Percentiles rank a stretch among this genome's conserved stretches.
phyloP scores from a whole-genome alignment of 2,797 vertebrate species.

The Girardinus metallicus region DNA sequence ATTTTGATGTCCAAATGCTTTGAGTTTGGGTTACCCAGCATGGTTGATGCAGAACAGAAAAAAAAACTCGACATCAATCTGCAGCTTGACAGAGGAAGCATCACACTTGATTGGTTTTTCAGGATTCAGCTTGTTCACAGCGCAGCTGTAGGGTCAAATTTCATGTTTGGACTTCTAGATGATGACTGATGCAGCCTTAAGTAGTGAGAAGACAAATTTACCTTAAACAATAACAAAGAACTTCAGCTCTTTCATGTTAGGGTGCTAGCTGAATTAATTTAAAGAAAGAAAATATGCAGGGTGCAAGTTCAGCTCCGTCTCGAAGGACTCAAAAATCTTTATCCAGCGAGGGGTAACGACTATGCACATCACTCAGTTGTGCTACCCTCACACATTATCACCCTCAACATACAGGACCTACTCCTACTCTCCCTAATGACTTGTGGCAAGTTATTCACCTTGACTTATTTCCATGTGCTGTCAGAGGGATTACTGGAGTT shows the following conservation, averaged over 20 bases:
- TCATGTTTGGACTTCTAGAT: conserved; percentile 45
- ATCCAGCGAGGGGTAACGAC: conserved; percentile 32
- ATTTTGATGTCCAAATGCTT: conserved; percentile 71
- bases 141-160: conserved; percentile 57
- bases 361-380: conserved; percentile 55
- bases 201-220: conserved; percentile 9
- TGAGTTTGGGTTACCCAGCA: conserved; percentile 70
- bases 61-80: conserved; percentile 60
- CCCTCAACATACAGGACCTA: conserved; percentile 51
- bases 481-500: conserved; percentile 49
- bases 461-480: conserved; percentile 66
- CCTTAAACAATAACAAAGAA: conserved; percentile 1
- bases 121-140: conserved; percentile 48
- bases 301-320: conserved; percentile 1
- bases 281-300: conserved; percentile 6
- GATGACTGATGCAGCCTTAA: conserved; percentile 45
- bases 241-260: background rate
- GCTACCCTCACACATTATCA: conserved; percentile 67
- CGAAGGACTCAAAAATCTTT: conserved; percentile 31
- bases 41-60: conserved; percentile 62
- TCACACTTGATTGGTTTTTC: conserved; percentile 49
- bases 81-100: conserved; percentile 42
- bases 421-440: conserved; percentile 49
- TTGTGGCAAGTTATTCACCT: conserved; percentile 63
- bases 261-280: background rate